Conservation (phyloP, 92 coral and sea anemone genomes). For the Nematostella vectensis region DNA sequence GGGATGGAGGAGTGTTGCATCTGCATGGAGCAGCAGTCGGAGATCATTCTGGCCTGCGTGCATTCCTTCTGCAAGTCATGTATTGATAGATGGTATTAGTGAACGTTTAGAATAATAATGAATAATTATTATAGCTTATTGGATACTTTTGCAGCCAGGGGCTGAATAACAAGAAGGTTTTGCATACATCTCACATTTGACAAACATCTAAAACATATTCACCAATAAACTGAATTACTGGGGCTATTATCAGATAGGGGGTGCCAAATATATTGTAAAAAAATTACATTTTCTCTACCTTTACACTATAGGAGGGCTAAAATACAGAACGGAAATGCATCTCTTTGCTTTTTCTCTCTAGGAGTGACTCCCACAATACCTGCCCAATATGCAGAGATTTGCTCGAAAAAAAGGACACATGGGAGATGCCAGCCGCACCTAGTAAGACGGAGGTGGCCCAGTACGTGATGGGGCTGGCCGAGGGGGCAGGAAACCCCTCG, state of each 20-base stretch:
- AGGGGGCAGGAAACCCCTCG: conserved; percentile 60
- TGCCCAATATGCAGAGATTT: conserved; percentile 72
- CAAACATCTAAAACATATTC: too few species aligned
- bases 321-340: too few species aligned
- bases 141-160: too few species aligned
- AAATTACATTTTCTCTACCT: too few species aligned
- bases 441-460: conserved; percentile 60
- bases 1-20: conserved; percentile 67
- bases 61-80: conserved; percentile 68
- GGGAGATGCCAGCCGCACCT: conserved; percentile 72
- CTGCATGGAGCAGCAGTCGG: conserved; percentile 72
- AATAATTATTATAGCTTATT: too few species aligned
- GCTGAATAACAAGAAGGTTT: too few species aligned
- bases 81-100: conserved; percentile 62
- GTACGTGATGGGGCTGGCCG: conserved; percentile 73
- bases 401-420: conserved; percentile 43
- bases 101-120: not conserved
- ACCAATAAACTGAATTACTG: too few species aligned
- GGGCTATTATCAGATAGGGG: too few species aligned
- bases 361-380: conserved; percentile 67
- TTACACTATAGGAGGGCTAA: too few species aligned
- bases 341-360: conserved; percentile 1
- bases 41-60: conserved; percentile 67
- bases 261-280: too few species aligned
- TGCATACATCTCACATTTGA: too few species aligned